Percentiles rank a stretch among this genome's conserved stretches.
Conservation (phyloP, 2,888 invertebrate species). For the Drosophila phalerata region DNA sequence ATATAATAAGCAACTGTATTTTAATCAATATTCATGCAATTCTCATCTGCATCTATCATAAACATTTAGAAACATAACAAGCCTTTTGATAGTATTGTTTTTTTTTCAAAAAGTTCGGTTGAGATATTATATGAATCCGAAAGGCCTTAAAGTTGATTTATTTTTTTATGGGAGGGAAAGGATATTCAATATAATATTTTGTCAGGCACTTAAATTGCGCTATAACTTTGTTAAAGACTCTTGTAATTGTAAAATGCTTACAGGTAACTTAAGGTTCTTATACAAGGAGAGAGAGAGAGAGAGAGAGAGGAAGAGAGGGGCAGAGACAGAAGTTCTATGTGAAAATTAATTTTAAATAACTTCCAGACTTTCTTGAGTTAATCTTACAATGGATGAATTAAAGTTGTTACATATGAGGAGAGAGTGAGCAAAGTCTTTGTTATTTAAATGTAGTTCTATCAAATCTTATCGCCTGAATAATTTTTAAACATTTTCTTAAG, state of each 20-base stretch:
- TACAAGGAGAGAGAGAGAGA: background rate
- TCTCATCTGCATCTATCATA: constrained; percentile 21
- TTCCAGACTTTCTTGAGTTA: background rate
- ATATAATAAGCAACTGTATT: constrained; percentile 38
- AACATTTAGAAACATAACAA: constrained; percentile 40
- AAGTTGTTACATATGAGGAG: background rate
- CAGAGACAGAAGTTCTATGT: background rate
- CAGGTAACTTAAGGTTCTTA: constrained; percentile 14
- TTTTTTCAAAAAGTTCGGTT: constrained; percentile 7
- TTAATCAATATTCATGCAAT: constrained; percentile 1
- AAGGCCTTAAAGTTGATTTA: constrained; percentile 15
- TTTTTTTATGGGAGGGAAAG: background rate
- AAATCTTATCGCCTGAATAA: background rate
- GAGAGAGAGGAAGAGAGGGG: too few relatives aligned
- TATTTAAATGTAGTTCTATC: too few relatives aligned
- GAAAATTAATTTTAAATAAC: background rate
- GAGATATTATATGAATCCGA: constrained; percentile 38
- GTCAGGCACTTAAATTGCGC: constrained; percentile 68
- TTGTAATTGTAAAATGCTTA: constrained; percentile 7
- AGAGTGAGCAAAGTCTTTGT: too few relatives aligned
- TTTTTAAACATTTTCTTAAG: too few relatives aligned
- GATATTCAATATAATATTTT: constrained; percentile 24
- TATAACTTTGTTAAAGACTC: constrained; percentile 26
- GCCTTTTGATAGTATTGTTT: constrained; percentile 1
- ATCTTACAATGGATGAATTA: background rate